Evolutionary conservation across 2,113 vertebrate species (phyloP), one percentile per base, ranked within the genome.

Genomic region (Antennarius striatus): DNA sequence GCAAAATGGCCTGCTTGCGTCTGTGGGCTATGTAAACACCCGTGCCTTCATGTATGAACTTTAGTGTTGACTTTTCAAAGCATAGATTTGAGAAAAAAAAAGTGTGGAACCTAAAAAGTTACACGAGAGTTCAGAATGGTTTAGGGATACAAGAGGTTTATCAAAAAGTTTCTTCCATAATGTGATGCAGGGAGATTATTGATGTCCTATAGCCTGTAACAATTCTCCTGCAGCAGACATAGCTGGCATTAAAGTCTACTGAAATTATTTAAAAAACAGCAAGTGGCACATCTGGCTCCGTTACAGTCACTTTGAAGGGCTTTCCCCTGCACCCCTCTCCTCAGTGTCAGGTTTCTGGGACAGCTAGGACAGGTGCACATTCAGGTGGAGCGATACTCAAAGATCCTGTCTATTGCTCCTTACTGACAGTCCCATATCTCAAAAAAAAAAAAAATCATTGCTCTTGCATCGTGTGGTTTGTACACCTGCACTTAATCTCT

Each of bases 1-100:
- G 60, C 48, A 16, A 88, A 81, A 78, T 67, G 68, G 52, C 28
- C 51, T 12, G 47, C 71, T 76, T 56, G 71, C 78, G 78, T 81
- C 78, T 72, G 75, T 56, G 51, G 75, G 64, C 82, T 85, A 42
- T 82, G 46, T 63, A 85, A 86, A 89, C 80, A 82, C 17, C 48
- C 0, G 29, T 51, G 58, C 53, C 45, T 57, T 76, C 30, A 68
- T 29, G 63, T 59, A 77, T 69, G 60, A 83, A 62, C 56, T 75
- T 68, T 42, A 43, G 4, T 75, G 73, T 86, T 82, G 80, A 80
- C 80, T 77, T 86, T 86, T 57, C 63, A 81, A 67, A 82, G 68
- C 68, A 22, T 2, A 32, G 68, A 64, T 64, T 71, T 64, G 36
- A 73, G 53, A 65, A 58, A 54, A 70, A 68, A 61, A 55, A 43